phyloP scores from a whole-genome alignment of 2,888 invertebrate species.

The Tanypteryx hageni region DNA sequence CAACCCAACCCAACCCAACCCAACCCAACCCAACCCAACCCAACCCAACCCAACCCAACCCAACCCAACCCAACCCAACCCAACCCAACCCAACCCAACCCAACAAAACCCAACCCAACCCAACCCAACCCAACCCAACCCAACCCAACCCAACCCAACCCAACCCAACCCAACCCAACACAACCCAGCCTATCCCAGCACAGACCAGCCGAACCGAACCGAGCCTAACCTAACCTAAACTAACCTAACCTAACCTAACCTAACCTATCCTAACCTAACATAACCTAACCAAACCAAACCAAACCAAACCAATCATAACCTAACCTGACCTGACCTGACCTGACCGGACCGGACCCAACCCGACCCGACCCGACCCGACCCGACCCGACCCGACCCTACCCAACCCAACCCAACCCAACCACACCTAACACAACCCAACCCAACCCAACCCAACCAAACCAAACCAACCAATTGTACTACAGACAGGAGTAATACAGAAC shows the following conservation, averaged over 20 bases:
- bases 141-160: slow-evolving; percentile 48
- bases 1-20: slow-evolving; percentile 48
- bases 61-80: slow-evolving; percentile 48
- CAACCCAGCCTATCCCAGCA: too few species aligned
- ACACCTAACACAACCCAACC: too few species aligned
- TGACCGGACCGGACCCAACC: neutral
- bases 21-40: slow-evolving; percentile 48
- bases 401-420: too few species aligned
- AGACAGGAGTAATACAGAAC: too few species aligned
- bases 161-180: slow-evolving; percentile 47
- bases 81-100: slow-evolving; percentile 48
- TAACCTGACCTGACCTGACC: too few species aligned
- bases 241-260: slow-evolving; percentile 33
- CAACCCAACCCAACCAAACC: too few species aligned
- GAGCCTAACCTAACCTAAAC: slow-evolving; percentile 30
- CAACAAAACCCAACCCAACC: slow-evolving; percentile 46
- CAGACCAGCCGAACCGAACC: slow-evolving; percentile 29
- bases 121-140: slow-evolving; percentile 48
- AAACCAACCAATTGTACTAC: too few species aligned
- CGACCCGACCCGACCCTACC: neutral
- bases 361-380: neutral
- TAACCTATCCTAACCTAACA: neutral
- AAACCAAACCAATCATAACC: too few species aligned
- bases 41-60: slow-evolving; percentile 48
- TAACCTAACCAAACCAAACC: too few species aligned